Evolutionary conservation across 2,888 invertebrate species (phyloP).

Genomic region (Tetragonula carbonaria): DNA sequence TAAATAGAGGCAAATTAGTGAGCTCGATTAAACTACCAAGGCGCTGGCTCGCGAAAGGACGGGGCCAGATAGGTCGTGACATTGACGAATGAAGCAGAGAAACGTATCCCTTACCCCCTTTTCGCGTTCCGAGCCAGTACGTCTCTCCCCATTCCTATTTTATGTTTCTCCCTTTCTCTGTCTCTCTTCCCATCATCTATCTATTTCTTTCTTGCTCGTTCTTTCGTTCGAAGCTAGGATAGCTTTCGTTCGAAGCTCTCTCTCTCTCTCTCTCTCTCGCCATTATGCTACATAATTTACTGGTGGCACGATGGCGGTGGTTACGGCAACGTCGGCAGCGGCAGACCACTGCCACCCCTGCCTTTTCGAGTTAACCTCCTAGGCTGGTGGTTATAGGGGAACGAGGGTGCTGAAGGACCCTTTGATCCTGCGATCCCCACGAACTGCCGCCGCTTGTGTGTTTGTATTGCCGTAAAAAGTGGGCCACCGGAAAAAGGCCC

Average conservation of each 20-base stretch:
- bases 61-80: conserved; percentile 72
- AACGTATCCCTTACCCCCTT: conserved; percentile 67
- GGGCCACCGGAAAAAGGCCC: conserved; percentile 63
- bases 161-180: not conserved
- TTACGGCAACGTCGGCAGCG: conserved; percentile 63
- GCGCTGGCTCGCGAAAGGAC: conserved; percentile 65
- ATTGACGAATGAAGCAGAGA: conserved; percentile 80
- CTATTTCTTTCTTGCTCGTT: conserved; percentile 21
- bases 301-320: conserved; percentile 62
- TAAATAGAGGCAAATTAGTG: conserved; percentile 74
- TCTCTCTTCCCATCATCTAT: conserved; percentile 8
- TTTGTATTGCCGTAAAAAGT: conserved; percentile 73
- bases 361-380: conserved; percentile 69
- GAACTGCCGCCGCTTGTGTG: conserved; percentile 58
- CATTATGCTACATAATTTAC: conserved; percentile 82
- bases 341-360: conserved; percentile 66
- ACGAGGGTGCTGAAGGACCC: conserved; percentile 66
- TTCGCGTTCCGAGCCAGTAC: conserved; percentile 11
- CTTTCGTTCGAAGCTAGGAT: conserved; percentile 23
- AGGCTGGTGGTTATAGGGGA: conserved; percentile 56
- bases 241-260: not conserved
- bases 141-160: not conserved
- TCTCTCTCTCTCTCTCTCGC: conserved; percentile 36
- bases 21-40: conserved; percentile 66
- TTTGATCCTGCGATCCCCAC: conserved; percentile 70